Base-by-base conservation (phyloP, 2,797 vertebrate species). In the Ficedula albicollis region DNA sequence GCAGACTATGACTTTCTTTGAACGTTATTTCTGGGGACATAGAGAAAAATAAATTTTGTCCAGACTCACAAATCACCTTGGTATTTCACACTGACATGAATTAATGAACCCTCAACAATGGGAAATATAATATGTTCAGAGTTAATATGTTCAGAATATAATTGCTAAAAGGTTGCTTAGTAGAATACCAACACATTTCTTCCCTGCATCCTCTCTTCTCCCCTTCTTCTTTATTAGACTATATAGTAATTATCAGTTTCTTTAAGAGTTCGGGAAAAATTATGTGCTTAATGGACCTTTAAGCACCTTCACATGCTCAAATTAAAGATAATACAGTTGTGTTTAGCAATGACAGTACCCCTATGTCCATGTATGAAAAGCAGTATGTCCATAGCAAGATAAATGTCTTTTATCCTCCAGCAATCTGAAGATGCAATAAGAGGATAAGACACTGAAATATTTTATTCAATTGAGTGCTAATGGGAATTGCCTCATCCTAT, bases 31-130 rank as follows among this genome's bases (percentile, higher is more conserved):
- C 89, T 88, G 30, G 67, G 60, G 64, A 84, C 38, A 55, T 13
- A 34, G 36, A 77, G 89, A 74, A 93, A 91, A 93, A 67, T 69
- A 77, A 30, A 18, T 43, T 6, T 9, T 67, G 51, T 95, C 88
- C 5, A 2, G 64, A 83, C 51, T 79, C 46, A 85, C 9, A 93
- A 76, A 85, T 30, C 0, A 1, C 63, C 66, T 87, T 91, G 68
- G 39, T 88, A 88, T 96, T 97, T 96, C 82, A 90, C 46, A 70
- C 12, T 76, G 76, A 92, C 26, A 2, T 88, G 64, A 92, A 97
- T 95, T 94, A 95, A 97, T 93, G 94, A 96, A 91, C 43, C 39
- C 96, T 95, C 89, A 93, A n/a, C 56, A 91, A 64, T 1, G 4
- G 48, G 30, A 94, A 72, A 94, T 95, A 75, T 88, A 88, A 36